Percentiles rank a stretch among this genome's conserved stretches.
Conservation (phyloP, 2,888 invertebrate genomes). For the Caenorhabditis sp. region DNA sequence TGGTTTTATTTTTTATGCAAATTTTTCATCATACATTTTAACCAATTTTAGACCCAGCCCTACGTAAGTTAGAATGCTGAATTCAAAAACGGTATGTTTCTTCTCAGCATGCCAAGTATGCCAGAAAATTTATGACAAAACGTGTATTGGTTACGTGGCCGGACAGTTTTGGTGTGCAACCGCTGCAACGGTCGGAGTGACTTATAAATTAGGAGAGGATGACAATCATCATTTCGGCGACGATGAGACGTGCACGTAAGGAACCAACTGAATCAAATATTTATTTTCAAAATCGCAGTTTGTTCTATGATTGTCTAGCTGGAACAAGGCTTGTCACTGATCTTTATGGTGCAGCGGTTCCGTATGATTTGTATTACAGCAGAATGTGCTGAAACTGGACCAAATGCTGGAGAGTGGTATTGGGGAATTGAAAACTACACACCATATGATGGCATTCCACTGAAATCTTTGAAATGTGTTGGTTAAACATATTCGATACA, state of each 20-base stretch:
- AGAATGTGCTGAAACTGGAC: slow-evolving; percentile 21
- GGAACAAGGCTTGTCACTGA: not conserved
- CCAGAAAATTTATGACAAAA: slow-evolving; percentile 3
- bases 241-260: not conserved
- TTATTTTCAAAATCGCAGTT: not conserved
- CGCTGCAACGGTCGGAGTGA: not conserved
- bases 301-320: not conserved
- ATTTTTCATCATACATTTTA: no score
- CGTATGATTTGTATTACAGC: no score
- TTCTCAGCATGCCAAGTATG: slow-evolving; percentile 18
- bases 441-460: not conserved
- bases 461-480: not conserved
- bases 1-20: not conserved
- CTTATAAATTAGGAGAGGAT: no score
- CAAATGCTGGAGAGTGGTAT: slow-evolving; percentile 34
- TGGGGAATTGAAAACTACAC: not conserved
- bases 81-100: not conserved
- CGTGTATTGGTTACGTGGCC: not conserved
- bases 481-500: no score
- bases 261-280: not conserved
- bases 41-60: not conserved
- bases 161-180: not conserved
- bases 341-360: not conserved
- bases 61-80: not conserved
- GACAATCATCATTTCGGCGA: not conserved